Conservation (phyloP, 2,113 vertebrate species). For the Tympanuchus pallidicinctus region DNA sequence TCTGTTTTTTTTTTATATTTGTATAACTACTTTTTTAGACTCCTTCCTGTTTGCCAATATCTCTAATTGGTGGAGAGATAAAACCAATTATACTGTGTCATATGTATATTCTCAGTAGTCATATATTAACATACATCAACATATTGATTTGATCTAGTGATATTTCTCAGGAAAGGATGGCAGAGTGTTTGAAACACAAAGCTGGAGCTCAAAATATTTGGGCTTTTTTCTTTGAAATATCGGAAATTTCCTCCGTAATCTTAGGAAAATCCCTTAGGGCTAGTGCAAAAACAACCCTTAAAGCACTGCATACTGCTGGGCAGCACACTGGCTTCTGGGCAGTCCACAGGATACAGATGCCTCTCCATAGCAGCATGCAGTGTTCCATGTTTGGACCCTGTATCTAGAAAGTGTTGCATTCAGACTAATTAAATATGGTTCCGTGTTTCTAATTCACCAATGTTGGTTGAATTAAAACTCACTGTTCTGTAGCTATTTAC, state of each 20-base stretch:
- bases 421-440: neutral
- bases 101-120: neutral
- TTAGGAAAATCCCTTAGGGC: neutral
- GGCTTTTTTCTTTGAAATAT: neutral
- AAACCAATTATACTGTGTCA: neutral
- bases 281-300: neutral
- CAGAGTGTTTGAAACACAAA: neutral
- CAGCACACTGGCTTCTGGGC: neutral
- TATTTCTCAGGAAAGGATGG: neutral
- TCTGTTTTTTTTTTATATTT: neutral
- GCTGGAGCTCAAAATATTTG: neutral
- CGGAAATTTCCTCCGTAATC: neutral
- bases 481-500: neutral
- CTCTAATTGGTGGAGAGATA: neutral
- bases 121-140: neutral
- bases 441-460: neutral
- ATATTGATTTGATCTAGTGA: neutral
- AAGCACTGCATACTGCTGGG: neutral
- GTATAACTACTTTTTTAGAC: neutral
- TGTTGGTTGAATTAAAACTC: neutral
- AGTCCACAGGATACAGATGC: neutral
- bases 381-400: neutral
- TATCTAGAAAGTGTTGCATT: neutral
- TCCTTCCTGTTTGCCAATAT: neutral
- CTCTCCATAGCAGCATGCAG: neutral